Base-by-base conservation (phyloP, 2,797 vertebrate genomes). In the Melanotaenia nigrans region DNA sequence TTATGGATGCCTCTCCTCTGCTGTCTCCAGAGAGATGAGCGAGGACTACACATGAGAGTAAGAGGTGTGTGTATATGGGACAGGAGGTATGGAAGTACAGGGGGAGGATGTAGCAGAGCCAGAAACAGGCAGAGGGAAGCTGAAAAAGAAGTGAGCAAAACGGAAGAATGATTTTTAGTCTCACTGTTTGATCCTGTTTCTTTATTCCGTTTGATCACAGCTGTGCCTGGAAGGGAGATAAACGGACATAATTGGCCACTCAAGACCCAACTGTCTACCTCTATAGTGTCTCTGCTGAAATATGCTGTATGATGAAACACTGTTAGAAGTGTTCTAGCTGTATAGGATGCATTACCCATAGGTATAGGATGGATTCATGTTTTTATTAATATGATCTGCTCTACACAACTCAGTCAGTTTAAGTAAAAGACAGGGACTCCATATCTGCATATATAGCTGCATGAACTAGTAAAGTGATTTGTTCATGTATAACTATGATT, bases 231-330 rank as follows among this genome's bases (percentile, higher is more conserved):
- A 85, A 92, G 90, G 77, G 85, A 92, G 92, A 91, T 92, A 93
- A 93, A 92, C 82, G 91, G 90, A 92, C 87, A 79, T 92, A 92
- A 93, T 92, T 92, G 92, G 91, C 90, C 91, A 92, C 92, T 92
- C 90, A 90, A 92, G 90, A 92, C 88, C 88, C 87, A 87, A 87
- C 91, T 93, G 89, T 91, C 92, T 92, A 76, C 87, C 70, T 88
- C 87, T 53, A 81, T 91, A 84, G 86, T 74, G 86, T 88, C 85
- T 86, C 86, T 65, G 72, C 85, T 84, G 85, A 86, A 86, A 91
- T 79, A 76, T 81, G 78, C 68, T 64, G 79, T 73, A 71, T 85
- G 86, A 88, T 87, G 88, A 92, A 91, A 88, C 81, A 63, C 75
- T 68, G 67, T n/a, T 60, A 75, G 68, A 32, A 66, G 71, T 47